Evolutionary conservation across 2,113 vertebrate genomes (phyloP).

Genomic region (Microcebus ravelobensis): DNA sequence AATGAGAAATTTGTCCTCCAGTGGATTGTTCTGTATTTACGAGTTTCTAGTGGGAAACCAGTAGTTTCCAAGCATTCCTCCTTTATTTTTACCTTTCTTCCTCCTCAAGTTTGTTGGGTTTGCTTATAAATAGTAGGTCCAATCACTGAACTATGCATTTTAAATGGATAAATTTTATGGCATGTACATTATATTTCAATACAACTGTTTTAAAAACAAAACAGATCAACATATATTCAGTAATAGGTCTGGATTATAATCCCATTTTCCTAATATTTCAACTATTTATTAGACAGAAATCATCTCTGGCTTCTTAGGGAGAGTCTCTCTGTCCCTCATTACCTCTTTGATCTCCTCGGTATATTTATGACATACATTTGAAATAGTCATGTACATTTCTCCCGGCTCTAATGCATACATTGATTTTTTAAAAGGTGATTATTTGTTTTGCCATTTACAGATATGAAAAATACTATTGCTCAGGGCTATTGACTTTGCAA

Average conservation of each 20-base stretch:
- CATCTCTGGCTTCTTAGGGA: background rate
- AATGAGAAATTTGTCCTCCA: background rate
- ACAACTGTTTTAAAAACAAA: background rate
- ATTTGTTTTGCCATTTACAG: background rate
- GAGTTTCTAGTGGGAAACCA: background rate
- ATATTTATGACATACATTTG: background rate
- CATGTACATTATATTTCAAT: background rate
- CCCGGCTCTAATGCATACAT: background rate
- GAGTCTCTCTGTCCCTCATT: background rate
- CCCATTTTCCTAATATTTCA: background rate
- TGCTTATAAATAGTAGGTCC: background rate
- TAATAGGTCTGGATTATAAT: background rate
- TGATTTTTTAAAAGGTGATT: background rate
- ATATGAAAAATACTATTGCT: background rate
- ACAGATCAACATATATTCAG: background rate
- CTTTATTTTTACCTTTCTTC: background rate
- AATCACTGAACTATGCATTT: background rate
- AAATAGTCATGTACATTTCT: background rate
- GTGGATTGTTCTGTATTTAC: background rate
- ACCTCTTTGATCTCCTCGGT: background rate
- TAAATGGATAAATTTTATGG: background rate
- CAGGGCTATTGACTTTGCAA: background rate
- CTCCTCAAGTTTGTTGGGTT: background rate
- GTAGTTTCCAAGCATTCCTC: background rate
- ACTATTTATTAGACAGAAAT: background rate